Percentiles rank a stretch among this genome's conserved stretches.
These are phyloP conservation scores for Paraescarpia echinospica DNA, from an alignment of 1,140 invertebrate species.

Conservation along the genomic window DNA sequence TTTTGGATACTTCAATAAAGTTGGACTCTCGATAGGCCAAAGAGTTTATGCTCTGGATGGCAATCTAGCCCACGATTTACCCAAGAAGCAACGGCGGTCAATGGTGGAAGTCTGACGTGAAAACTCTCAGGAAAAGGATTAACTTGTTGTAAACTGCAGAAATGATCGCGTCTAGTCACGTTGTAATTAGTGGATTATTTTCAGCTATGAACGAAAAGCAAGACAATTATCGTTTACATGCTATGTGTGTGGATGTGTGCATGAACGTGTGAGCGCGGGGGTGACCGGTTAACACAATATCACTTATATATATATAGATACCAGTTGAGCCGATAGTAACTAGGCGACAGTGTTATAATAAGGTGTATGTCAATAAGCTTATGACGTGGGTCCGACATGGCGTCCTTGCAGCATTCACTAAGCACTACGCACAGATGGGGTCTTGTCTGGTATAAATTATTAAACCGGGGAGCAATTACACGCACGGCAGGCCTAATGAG, in stretches of 20 bases:
- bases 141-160: no score
- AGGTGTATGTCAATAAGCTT: background rate
- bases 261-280: background rate
- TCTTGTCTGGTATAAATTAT: background rate
- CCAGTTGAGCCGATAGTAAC: background rate
- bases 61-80: no score
- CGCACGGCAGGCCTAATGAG: background rate
- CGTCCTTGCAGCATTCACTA: background rate
- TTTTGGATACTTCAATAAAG: no score
- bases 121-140: no score
- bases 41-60: no score
- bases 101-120: no score
- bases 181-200: no score
- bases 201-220: background rate
- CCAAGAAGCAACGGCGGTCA: no score
- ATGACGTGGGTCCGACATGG: background rate
- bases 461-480: background rate
- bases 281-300: background rate
- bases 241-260: background rate
- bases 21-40: no score
- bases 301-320: background rate
- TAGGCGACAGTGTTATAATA: background rate
- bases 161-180: no score
- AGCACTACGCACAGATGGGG: background rate
- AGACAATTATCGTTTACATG: background rate